Percentiles rank a stretch among this genome's conserved stretches.
These are phyloP conservation scores for Cichladusa arquata DNA, from an alignment of 2,113 vertebrate species.

Conservation along the genomic window DNA sequence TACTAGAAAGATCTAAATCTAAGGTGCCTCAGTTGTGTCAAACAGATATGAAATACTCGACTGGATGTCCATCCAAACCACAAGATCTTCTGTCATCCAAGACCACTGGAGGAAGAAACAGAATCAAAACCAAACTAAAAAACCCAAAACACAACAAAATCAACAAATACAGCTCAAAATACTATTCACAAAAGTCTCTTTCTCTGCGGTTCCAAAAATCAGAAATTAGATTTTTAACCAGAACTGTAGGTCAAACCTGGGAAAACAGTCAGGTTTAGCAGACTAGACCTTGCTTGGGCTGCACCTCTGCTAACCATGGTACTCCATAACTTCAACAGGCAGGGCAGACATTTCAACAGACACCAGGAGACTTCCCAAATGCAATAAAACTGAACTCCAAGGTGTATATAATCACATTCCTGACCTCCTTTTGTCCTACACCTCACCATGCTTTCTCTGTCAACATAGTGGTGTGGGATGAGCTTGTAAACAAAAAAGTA, in stretches of 20 bases:
- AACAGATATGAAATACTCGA: neutral
- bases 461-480: neutral
- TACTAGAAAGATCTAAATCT: neutral
- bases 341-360: neutral
- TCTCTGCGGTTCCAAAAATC: neutral
- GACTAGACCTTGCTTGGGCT: neutral
- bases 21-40: neutral
- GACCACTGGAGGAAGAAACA: neutral
- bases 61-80: neutral
- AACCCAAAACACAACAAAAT: neutral
- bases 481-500: neutral
- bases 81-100: neutral
- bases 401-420: neutral
- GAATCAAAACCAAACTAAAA: neutral
- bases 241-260: neutral
- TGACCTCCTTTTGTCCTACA: neutral
- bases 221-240: neutral
- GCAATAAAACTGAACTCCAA: neutral
- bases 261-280: neutral
- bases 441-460: neutral
- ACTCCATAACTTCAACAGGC: neutral
- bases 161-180: neutral
- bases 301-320: neutral
- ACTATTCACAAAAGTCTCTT: neutral
- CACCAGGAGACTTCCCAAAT: neutral